These are phyloP conservation scores for Xestobium rufovillosum DNA, from an alignment of 2,888 invertebrate genomes.

Conservation along the genomic window DNA sequence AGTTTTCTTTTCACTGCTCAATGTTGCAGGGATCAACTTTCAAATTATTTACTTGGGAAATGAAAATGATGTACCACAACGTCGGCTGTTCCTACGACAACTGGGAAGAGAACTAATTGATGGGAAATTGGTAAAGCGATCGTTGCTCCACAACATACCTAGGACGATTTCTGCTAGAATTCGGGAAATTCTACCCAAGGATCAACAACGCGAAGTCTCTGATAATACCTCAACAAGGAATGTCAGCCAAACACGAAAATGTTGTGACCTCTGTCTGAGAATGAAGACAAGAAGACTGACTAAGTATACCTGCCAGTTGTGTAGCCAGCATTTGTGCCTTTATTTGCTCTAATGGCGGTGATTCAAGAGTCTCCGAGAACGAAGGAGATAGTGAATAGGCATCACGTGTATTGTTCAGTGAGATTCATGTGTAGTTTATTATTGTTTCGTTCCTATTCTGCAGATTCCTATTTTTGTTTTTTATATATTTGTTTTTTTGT, in stretches of 20 bases:
- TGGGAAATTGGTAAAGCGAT: neutral
- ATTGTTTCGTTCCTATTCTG: no score
- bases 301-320: neutral
- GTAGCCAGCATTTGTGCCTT: conserved; percentile 5
- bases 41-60: conserved; percentile 11
- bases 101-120: conserved; percentile 3
- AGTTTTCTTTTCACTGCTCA: conserved; percentile 26
- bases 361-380: neutral
- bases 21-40: conserved; percentile 25
- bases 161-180: neutral
- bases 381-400: neutral
- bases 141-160: neutral
- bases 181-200: conserved; percentile 1
- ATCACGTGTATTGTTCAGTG: no score
- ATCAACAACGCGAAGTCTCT: neutral
- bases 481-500: no score
- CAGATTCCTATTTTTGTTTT: no score
- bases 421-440: no score
- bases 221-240: neutral
- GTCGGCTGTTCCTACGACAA: no score
- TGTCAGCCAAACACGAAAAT: neutral
- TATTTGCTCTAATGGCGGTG: neutral
- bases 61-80: conserved; percentile 6
- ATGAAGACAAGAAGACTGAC: neutral
- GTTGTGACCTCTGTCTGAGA: neutral